These are phyloP conservation scores for Scelioninae gen. 2 DNA, from an alignment of 2,888 invertebrate genomes.

Conservation along the genomic window DNA sequence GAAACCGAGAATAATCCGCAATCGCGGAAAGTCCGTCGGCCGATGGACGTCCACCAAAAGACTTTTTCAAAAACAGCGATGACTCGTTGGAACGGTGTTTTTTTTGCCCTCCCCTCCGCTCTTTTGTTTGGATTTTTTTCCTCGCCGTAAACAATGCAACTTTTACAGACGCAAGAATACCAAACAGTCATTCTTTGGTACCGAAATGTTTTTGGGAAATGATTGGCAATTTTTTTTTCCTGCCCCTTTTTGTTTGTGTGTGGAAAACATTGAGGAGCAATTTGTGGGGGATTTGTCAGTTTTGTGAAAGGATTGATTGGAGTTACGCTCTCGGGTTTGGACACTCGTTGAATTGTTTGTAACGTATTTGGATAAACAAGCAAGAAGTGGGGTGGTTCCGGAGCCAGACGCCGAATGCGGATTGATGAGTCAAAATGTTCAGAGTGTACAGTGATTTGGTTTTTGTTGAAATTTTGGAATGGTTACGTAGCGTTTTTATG, in stretches of 20 bases:
- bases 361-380: too few relatives aligned
- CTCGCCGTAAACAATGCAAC: conserved; percentile 27
- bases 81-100: conserved; percentile 17
- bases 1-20: conserved; percentile 26
- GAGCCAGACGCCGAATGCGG: too few relatives aligned
- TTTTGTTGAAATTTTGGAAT: too few relatives aligned
- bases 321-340: not conserved
- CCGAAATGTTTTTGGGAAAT: conserved; percentile 7
- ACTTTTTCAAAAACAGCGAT: conserved; percentile 36
- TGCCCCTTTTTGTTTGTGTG: too few relatives aligned
- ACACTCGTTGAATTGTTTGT: too few relatives aligned
- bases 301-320: not conserved
- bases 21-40: conserved; percentile 31
- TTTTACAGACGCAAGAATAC: conserved; percentile 36
- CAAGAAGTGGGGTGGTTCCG: too few relatives aligned
- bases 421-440: too few relatives aligned
- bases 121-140: too few relatives aligned
- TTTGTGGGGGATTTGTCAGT: conserved; percentile 9
- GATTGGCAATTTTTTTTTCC: conserved; percentile 19
- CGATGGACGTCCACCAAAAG: conserved; percentile 11
- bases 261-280: conserved; percentile 13
- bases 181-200: conserved; percentile 23
- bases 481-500: too few relatives aligned
- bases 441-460: too few relatives aligned
- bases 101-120: conserved; percentile 5